Conservation (phyloP, 2,888 invertebrate species). For the Dryococelus australis region DNA sequence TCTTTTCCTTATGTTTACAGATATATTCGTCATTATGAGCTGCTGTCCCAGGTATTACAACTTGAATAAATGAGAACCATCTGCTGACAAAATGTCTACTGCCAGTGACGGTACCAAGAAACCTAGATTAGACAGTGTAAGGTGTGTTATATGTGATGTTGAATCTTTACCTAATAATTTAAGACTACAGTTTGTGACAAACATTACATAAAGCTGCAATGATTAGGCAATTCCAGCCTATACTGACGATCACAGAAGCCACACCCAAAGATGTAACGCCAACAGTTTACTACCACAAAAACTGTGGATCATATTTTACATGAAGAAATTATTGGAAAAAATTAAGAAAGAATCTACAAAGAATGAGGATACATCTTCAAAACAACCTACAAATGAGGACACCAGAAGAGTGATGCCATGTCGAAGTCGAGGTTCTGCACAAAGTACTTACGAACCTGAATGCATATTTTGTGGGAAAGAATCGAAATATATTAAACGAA, state of each 20-base stretch:
- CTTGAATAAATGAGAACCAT: too few relatives aligned
- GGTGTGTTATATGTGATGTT: too few relatives aligned
- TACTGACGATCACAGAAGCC: constrained; percentile 12
- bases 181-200: neutral
- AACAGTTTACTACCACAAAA: constrained; percentile 5
- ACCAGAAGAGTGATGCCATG: neutral
- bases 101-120: too few relatives aligned
- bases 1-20: too few relatives aligned
- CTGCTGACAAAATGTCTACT: too few relatives aligned
- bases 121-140: too few relatives aligned
- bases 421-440: constrained; percentile 5
- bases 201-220: neutral
- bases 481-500: constrained; percentile 2
- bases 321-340: neutral
- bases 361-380: neutral
- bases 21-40: too few relatives aligned
- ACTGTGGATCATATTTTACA: neutral
- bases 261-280: neutral
- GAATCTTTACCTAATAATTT: neutral
- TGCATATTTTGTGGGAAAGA: neutral
- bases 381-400: neutral
- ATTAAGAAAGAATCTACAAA: neutral
- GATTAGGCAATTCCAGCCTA: neutral
- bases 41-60: too few relatives aligned
- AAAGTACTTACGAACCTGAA: neutral